Evolutionary conservation across 2,797 vertebrate species (phyloP).

Genomic region (Eupleurogrammus muticus): DNA sequence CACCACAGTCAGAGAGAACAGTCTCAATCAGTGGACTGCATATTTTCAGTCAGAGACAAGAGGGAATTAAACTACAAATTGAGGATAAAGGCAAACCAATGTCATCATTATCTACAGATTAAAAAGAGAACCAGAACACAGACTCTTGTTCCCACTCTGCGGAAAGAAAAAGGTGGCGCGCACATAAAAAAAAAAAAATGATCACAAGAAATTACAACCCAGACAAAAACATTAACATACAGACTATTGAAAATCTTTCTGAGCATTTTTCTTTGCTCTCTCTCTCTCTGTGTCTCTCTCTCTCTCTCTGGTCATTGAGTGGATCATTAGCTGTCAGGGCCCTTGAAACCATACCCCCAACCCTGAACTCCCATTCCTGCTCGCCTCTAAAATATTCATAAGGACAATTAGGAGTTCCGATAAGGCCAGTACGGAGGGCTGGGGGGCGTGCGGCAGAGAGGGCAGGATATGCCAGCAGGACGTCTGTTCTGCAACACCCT

Average conservation of each 20-base stretch:
- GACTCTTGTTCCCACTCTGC: slow-evolving; percentile 38
- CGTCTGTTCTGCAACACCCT: slow-evolving; percentile 79
- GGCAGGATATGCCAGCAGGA: slow-evolving; percentile 81
- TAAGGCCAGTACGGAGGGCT: slow-evolving; percentile 80
- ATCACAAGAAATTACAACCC: slow-evolving; percentile 38
- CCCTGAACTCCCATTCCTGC: slow-evolving; percentile 82
- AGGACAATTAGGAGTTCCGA: slow-evolving; percentile 89
- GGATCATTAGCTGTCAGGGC: slow-evolving; percentile 85
- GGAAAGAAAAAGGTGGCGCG: slow-evolving; percentile 29
- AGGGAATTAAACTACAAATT: slow-evolving; percentile 82
- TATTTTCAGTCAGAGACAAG: slow-evolving; percentile 77
- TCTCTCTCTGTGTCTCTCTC: slow-evolving; percentile 38
- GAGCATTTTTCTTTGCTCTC: slow-evolving; percentile 42
- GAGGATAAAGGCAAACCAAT: slow-evolving; percentile 82
- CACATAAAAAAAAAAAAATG: slow-evolving; percentile 33
- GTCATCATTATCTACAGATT: slow-evolving; percentile 77
- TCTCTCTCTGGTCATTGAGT: slow-evolving; percentile 75
- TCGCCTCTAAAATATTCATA: slow-evolving; percentile 89
- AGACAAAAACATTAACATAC: slow-evolving; percentile 31
- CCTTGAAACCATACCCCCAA: slow-evolving; percentile 84
- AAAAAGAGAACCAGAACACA: slow-evolving; percentile 63
- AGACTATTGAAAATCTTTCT: slow-evolving; percentile 48
- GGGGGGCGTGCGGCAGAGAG: slow-evolving; percentile 69
- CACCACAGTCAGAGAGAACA: slow-evolving; percentile 67
- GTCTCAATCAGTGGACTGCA: slow-evolving; percentile 75